phyloP scores from a whole-genome alignment of 2,113 vertebrate species.

The Rhinopomastus cyanomelas region DNA sequence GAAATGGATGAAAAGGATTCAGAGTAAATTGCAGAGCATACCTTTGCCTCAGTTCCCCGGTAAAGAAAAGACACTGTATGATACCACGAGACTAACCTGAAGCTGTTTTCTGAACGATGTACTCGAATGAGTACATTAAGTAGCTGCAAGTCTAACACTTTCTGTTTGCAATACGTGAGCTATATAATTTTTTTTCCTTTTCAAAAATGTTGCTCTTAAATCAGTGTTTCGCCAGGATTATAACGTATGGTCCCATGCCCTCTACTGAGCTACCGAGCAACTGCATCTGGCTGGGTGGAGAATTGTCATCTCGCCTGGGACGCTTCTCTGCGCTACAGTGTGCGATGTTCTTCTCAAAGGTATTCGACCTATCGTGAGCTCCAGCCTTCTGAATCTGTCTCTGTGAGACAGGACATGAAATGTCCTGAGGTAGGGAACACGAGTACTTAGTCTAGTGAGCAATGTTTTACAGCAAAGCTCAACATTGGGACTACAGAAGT shows the following conservation, averaged over 20 bases:
- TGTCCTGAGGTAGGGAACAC: not conserved
- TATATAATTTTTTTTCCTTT: no score
- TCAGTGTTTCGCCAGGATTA: not conserved
- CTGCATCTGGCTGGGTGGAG: not conserved
- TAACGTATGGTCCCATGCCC: not conserved
- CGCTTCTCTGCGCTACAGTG: not conserved
- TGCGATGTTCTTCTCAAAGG: not conserved
- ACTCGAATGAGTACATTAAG: not conserved
- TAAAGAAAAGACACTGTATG: not conserved
- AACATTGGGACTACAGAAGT: not conserved
- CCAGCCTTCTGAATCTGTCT: not conserved
- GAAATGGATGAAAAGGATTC: not conserved
- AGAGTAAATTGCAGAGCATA: not conserved
- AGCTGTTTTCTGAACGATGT: not conserved
- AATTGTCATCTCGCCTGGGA: not conserved
- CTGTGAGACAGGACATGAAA: not conserved
- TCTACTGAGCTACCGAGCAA: slow-evolving; percentile 31
- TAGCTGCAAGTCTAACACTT: not conserved
- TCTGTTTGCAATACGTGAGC: not conserved
- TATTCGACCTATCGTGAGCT: rapidly evolving
- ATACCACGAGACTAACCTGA: not conserved
- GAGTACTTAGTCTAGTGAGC: not conserved
- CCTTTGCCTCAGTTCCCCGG: not conserved
- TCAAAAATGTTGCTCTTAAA: not conserved
- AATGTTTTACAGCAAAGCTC: not conserved